Conservation (phyloP, 2,888 invertebrate species). For the Luperina testacea region DNA sequence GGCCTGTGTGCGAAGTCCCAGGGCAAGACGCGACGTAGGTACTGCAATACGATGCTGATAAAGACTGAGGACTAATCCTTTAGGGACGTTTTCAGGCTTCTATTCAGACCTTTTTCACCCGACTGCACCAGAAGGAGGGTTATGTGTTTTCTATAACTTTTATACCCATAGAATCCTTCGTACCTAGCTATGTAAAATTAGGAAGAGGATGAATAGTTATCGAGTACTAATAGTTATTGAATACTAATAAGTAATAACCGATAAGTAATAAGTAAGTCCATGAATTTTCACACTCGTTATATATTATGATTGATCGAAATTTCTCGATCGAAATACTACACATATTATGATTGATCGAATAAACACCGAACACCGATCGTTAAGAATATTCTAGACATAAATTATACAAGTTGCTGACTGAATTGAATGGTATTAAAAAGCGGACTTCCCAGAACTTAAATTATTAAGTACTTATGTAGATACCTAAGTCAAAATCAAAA, state of each 20-base stretch:
- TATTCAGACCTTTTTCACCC: background rate
- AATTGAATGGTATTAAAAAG: background rate
- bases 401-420: background rate
- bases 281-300: background rate
- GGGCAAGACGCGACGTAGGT: conserved; percentile 9
- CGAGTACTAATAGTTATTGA: too few species aligned
- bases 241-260: too few species aligned
- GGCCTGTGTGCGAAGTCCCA: conserved; percentile 33
- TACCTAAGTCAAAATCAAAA: too few species aligned
- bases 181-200: background rate
- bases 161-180: background rate
- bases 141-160: background rate
- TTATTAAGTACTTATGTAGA: background rate
- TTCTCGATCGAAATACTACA: too few species aligned
- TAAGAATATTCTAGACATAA: background rate
- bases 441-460: background rate
- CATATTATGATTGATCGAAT: background rate
- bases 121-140: too few species aligned
- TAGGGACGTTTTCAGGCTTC: conserved; percentile 39
- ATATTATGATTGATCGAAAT: too few species aligned
- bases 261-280: too few species aligned
- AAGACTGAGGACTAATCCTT: conserved; percentile 37
- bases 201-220: background rate
- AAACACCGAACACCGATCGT: background rate
- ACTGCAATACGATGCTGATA: conserved; percentile 39